Evolutionary conservation across 2,888 invertebrate species (phyloP).

Genomic region (Chloroclystis v-ata): DNA sequence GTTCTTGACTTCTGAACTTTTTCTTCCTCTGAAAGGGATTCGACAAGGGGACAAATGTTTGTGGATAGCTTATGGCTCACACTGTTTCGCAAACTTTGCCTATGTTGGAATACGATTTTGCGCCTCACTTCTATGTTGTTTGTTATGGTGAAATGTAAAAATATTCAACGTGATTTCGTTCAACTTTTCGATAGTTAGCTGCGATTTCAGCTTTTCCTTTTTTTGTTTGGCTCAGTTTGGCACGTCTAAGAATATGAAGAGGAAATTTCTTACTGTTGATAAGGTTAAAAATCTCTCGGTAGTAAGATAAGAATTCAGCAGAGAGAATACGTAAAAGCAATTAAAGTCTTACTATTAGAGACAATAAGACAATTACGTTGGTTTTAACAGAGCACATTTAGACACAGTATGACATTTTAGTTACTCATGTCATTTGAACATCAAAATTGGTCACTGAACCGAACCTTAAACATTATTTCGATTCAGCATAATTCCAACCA

Average conservation of each 20-base stretch:
- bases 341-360: too few relatives aligned
- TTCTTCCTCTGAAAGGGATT: conserved; percentile 35
- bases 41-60: conserved; percentile 31
- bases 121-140: conserved; percentile 8
- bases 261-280: too few relatives aligned
- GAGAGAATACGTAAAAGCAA: too few relatives aligned
- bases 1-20: conserved; percentile 35
- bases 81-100: conserved; percentile 14
- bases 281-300: too few relatives aligned
- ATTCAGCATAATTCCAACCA: conserved; percentile 38
- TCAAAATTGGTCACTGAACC: conserved; percentile 17
- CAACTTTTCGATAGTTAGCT: conserved; percentile 5
- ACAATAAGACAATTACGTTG: too few relatives aligned
- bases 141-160: conserved; percentile 1
- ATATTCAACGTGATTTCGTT: conserved; percentile 7
- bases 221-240: too few relatives aligned
- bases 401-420: conserved; percentile 33
- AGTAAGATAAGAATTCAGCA: too few relatives aligned
- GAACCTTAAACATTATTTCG: conserved; percentile 18
- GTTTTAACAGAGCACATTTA: too few relatives aligned
- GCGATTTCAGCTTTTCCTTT: background rate
- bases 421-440: conserved; percentile 26
- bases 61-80: conserved; percentile 31
- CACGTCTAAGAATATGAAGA: too few relatives aligned
- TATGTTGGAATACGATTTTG: conserved; percentile 22